These are phyloP conservation scores for Grantiella picta DNA, from an alignment of 2,113 vertebrate genomes.

Conservation along the genomic window DNA sequence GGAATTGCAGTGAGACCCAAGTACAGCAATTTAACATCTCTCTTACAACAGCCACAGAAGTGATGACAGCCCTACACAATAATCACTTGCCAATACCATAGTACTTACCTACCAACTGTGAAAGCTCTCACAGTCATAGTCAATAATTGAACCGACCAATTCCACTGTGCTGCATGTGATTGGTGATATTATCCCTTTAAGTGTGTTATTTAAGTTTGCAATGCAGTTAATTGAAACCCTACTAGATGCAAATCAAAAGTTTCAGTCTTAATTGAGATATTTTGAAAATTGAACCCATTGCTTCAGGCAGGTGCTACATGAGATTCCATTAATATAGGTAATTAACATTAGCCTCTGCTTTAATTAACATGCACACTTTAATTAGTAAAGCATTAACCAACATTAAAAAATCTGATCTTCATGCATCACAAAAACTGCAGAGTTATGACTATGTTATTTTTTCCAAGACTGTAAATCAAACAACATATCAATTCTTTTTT, in stretches of 20 bases:
- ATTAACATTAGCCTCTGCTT: constrained; percentile 97
- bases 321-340: constrained; percentile 97
- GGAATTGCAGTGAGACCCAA: constrained; percentile 17
- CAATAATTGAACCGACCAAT: constrained; percentile 66
- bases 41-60: constrained; percentile 26
- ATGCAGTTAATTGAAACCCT: constrained; percentile 83
- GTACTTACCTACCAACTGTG: constrained; percentile 45
- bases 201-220: constrained; percentile 83
- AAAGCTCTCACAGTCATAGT: constrained; percentile 52
- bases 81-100: constrained; percentile 32
- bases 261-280: constrained; percentile 92
- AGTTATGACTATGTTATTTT: constrained; percentile 82
- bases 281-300: constrained; percentile 92
- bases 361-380: constrained; percentile 98
- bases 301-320: constrained; percentile 94
- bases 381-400: constrained; percentile 95
- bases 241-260: constrained; percentile 87
- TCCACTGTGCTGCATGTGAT: constrained; percentile 69
- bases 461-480: constrained; percentile 74
- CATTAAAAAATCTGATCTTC: constrained; percentile 92
- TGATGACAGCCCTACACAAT: constrained; percentile 45
- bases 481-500: constrained; percentile 54
- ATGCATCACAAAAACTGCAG: constrained; percentile 81
- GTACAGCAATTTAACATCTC: constrained; percentile 45
- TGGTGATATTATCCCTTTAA: constrained; percentile 79